Base-by-base conservation (phyloP, 2,113 vertebrate species). In the Odontesthes bonariensis region DNA sequence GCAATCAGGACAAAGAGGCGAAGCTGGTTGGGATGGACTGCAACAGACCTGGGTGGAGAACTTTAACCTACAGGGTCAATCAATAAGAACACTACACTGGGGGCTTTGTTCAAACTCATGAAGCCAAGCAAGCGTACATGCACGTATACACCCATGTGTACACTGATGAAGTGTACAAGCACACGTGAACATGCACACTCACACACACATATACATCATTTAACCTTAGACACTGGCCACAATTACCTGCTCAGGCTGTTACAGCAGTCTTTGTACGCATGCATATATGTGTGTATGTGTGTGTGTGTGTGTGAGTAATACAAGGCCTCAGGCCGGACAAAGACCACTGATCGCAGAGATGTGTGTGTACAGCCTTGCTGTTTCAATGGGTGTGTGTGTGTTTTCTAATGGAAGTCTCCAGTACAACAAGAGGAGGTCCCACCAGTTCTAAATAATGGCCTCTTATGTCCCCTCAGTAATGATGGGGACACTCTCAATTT, bases 31-130 rank as follows among this genome's bases (percentile, higher is more conserved):
- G 60, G 77, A 61, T 74, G 74, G 73, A 70, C 61, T 8, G 23
- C 67, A 69, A 22, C 56, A 77, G 77, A 72, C 51, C 46, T 27
- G 64, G 82, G 78, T 69, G 79, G 79, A 70, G 81, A 84, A 79
- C 89, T 88, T 86, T 87, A 88, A 90, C 88, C 86, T 73, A 31
- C 19, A 63, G 52, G 82, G 85, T 92, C 79, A 88, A 66, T 87
- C 80, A 87, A 67, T 57, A 73, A 68, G 47, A 84, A 83, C 61
- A 44, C 63, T 58, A 92, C 84, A 90, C 79, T 87, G 53, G 70
- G 58, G 32, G 77, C 82, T 90, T 92, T 92, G 89, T 91, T 90
- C 84, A 83, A 73, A 70, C 72, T 61, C 53, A 59, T 81, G 49
- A 83, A 40, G 38, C 9, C 22, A 69, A 72, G 59, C 23, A 72